A percentile compares a stretch with the other conserved stretches of the same genome.
phyloP scores from a whole-genome alignment of 2,797 vertebrate species.

The Gymnodraco acuticeps region DNA sequence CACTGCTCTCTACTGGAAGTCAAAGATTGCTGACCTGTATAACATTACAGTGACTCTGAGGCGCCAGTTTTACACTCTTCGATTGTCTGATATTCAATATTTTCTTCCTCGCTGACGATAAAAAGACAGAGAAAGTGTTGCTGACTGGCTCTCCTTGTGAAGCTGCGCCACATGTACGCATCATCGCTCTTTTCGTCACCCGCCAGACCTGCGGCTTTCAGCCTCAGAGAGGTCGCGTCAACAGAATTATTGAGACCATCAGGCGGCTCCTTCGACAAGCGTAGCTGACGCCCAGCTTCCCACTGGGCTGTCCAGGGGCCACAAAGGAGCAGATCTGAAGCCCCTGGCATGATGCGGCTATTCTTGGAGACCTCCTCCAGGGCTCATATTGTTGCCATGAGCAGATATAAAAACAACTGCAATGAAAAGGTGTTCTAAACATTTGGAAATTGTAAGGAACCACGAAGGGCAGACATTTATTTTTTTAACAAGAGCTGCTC shows the following conservation, averaged over 20 bases:
- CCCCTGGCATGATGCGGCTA: constrained; percentile 59
- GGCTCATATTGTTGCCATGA: constrained; percentile 41
- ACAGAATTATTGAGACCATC: constrained; percentile 79
- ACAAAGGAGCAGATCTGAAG: constrained; percentile 74
- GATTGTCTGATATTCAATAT: constrained; percentile 61
- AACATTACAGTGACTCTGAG: constrained; percentile 55
- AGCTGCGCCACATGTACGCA: constrained; percentile 44
- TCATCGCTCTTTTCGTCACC: constrained; percentile 52
- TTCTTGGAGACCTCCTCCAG: constrained; percentile 52
- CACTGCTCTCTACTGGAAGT: constrained; percentile 61
- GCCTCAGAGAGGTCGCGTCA: constrained; percentile 66
- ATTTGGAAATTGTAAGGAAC: not conserved
- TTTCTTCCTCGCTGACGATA: constrained; percentile 61
- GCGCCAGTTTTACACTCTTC: constrained; percentile 62
- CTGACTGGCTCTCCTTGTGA: constrained; percentile 37
- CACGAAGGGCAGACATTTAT: not conserved
- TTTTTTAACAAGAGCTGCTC: not conserved
- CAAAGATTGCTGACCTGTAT: constrained; percentile 74
- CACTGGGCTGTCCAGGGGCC: constrained; percentile 72
- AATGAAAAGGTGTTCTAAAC: not conserved
- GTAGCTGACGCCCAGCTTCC: constrained; percentile 70
- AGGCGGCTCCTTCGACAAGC: constrained; percentile 69
- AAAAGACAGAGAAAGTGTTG: constrained; percentile 49
- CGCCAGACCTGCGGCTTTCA: constrained; percentile 57
- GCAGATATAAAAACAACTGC: constrained; percentile 28